Conservation (phyloP, 2,113 vertebrate species). For the Heterochromis multidens region DNA sequence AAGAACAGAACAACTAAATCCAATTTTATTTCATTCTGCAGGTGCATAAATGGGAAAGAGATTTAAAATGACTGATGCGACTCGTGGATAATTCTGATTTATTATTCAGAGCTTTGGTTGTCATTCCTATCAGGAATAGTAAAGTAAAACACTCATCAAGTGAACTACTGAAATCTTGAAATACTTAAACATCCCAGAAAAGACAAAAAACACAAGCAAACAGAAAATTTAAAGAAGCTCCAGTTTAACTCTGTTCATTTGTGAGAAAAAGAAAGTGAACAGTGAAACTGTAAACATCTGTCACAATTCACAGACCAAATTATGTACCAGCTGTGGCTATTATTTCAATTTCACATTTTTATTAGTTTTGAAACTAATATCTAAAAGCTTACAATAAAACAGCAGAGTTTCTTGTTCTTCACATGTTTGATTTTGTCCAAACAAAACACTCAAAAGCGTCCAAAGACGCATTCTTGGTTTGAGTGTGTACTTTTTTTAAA, state of each 20-base stretch:
- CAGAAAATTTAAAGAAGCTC: neutral
- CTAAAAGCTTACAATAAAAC: neutral
- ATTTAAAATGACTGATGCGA: neutral
- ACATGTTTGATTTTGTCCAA: neutral
- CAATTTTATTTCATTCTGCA: neutral
- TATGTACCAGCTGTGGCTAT: neutral
- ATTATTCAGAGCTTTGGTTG: neutral
- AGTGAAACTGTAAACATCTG: neutral
- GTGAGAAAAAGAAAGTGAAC: neutral
- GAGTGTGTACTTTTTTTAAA: neutral
- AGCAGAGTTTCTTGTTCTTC: neutral
- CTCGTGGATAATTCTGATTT: neutral
- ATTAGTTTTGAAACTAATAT: neutral
- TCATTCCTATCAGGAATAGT: neutral
- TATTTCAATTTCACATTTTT: neutral
- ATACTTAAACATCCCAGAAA: neutral
- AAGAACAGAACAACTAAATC: neutral
- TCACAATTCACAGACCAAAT: neutral
- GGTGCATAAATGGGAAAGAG: neutral
- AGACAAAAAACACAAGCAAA: neutral
- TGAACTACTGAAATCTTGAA: neutral
- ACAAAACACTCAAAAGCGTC: neutral
- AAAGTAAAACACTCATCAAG: neutral
- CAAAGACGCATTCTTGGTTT: neutral
- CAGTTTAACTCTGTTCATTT: neutral